Evolutionary conservation across 2,888 invertebrate genomes (phyloP).

Genomic region (Stomorhina lunata): DNA sequence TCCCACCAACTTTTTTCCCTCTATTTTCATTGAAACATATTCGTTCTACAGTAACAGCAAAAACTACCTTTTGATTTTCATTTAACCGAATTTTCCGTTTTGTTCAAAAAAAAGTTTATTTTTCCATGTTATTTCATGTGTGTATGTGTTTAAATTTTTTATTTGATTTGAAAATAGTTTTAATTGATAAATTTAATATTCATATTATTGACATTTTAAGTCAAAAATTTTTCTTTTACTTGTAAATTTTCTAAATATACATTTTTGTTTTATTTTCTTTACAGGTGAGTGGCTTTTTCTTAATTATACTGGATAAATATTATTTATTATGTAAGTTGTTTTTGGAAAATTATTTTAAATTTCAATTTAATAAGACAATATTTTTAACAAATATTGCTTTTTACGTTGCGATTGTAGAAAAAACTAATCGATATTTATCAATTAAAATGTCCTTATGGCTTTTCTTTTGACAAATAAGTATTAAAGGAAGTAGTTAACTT

Average conservation of each 20-base stretch:
- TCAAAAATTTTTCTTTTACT: background rate
- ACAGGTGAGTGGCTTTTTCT: slow-evolving; percentile 21
- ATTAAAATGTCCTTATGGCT: too few relatives aligned
- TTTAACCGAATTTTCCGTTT: background rate
- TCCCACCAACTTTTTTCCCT: background rate
- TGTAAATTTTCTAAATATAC: background rate
- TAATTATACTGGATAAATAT: slow-evolving; percentile 6
- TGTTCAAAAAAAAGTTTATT: slow-evolving; percentile 12
- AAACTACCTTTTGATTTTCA: background rate
- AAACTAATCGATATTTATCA: too few relatives aligned
- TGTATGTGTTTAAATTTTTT: slow-evolving; percentile 3
- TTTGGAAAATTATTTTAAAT: background rate
- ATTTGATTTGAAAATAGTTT: slow-evolving; percentile 8
- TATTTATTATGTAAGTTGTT: slow-evolving; percentile 18
- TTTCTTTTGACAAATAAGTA: too few relatives aligned
- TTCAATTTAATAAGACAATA: too few relatives aligned
- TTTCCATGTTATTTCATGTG: slow-evolving; percentile 10
- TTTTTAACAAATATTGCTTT: too few relatives aligned
- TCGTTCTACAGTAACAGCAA: background rate
- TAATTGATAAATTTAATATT: slow-evolving; percentile 23
- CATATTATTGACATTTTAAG: background rate
- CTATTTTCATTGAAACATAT: background rate
- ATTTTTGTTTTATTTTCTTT: slow-evolving; percentile 19
- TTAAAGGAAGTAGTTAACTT: too few relatives aligned
- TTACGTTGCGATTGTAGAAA: too few relatives aligned